Evolutionary conservation across 2,113 vertebrate genomes (phyloP).

Genomic region (Caranx melampygus): DNA sequence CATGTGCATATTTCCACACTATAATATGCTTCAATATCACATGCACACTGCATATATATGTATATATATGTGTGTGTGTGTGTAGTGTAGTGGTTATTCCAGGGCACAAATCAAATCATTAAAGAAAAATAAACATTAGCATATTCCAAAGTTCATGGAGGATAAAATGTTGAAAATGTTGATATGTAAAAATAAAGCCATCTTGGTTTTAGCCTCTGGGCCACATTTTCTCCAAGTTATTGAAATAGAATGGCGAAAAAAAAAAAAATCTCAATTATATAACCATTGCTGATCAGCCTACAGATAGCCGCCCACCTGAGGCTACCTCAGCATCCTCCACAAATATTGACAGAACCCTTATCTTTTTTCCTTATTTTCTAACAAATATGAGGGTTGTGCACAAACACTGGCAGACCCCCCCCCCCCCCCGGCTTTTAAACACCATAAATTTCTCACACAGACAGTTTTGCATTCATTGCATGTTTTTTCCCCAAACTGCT

Average conservation of each 20-base stretch:
- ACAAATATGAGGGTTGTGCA: constrained; percentile 59
- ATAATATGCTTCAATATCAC: no score
- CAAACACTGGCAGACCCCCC: constrained; percentile 10
- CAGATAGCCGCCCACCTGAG: constrained; percentile 80
- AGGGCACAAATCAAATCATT: constrained; percentile 38
- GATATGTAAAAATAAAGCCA: constrained; percentile 76
- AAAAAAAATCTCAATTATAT: constrained; percentile 77
- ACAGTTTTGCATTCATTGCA: constrained; percentile 29
- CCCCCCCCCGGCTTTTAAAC: constrained; percentile 12
- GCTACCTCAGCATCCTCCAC: constrained; percentile 74
- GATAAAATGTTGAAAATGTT: constrained; percentile 58
- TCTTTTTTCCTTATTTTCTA: constrained; percentile 67
- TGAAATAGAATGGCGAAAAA: constrained; percentile 74
- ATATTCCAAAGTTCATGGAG: constrained; percentile 63
- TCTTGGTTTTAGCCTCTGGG: constrained; percentile 69
- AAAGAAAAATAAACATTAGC: constrained; percentile 53
- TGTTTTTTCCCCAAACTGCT: constrained; percentile 56
- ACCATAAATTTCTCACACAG: constrained; percentile 24
- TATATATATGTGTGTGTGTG: not conserved
- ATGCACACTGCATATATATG: not conserved
- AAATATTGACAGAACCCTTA: constrained; percentile 77
- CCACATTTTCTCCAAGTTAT: constrained; percentile 77
- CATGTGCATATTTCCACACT: not conserved
- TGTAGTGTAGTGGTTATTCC: constrained; percentile 45
- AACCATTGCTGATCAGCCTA: constrained; percentile 79